These are phyloP conservation scores for Lipophrys pholis DNA, from an alignment of 2,113 vertebrate species.

Conservation along the genomic window DNA sequence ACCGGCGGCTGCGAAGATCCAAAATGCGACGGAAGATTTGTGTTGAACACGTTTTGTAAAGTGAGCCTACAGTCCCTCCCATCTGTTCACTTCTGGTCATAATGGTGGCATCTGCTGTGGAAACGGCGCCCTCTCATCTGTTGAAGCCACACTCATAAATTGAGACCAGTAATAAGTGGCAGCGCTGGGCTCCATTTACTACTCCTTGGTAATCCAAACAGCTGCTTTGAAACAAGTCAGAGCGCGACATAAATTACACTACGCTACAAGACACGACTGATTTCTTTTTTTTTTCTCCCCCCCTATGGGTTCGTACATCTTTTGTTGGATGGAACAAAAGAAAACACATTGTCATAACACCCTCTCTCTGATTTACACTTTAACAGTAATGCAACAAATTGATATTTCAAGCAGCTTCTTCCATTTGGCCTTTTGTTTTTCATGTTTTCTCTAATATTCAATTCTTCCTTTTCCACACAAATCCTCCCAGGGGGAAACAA, in stretches of 20 bases:
- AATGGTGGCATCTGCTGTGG: not conserved
- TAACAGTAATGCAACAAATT: constrained; percentile 23
- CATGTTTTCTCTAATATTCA: constrained; percentile 16
- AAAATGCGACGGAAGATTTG: too few relatives aligned
- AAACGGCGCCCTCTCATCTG: not conserved
- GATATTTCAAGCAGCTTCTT: constrained; percentile 24
- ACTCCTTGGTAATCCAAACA: not conserved
- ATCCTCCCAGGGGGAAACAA: constrained; percentile 21
- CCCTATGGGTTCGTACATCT: not conserved
- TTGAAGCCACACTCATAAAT: not conserved
- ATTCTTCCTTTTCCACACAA: constrained; percentile 20
- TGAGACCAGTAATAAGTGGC: not conserved
- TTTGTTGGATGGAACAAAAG: constrained; percentile 2
- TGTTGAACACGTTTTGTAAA: too few relatives aligned
- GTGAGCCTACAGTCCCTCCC: not conserved
- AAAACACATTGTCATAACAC: not conserved
- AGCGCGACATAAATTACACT: not conserved
- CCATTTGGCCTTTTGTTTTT: constrained; percentile 34
- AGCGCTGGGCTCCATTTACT: not conserved
- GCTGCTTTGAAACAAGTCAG: not conserved
- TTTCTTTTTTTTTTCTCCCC: not conserved
- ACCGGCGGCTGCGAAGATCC: too few relatives aligned
- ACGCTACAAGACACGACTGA: not conserved
- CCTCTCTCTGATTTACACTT: constrained; percentile 22
- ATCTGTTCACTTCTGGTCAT: not conserved